Base-by-base conservation (phyloP, 2,888 invertebrate genomes). In the Prenolepis imparis region DNA sequence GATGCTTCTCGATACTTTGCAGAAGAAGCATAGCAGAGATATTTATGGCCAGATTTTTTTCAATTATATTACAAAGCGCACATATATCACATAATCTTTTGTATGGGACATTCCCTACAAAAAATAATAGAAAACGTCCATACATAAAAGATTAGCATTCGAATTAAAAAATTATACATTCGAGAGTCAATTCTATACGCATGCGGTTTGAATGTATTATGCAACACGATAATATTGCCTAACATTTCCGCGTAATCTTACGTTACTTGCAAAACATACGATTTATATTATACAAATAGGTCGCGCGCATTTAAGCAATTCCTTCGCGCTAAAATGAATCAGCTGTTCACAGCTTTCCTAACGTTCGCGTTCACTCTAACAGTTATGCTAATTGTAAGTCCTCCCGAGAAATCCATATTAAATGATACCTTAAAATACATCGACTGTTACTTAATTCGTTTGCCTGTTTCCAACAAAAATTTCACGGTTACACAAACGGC, bases 281-380 rank as follows among this genome's bases (percentile, higher is more conserved):
- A 75, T 44, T 75, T 64, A 75, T 75, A 44, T 64, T 64, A 75
- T 44, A 64, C 41, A 64, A 64, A 64, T 32, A n/a, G 36, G 64
- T 75, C 74, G 63, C 44, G 61, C 18, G 44, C 48, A 64, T 75
- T 75, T 64, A 21, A 75, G 64, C 32, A 75, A 75, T 64, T 75
- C 18, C 41, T 74, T 75, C 32, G 64, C 48, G 74, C 18, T 75
- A 21, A 64, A 64, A 32, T 75, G 64, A 75, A 64, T 75, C 74
- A 75, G 21, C 74, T 44, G 41, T 28, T n/a, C 24, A 12, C 24
- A 39, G 63, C 63, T 64, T 64, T 59, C 64, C 64, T 74, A 63
- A 63, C 32, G 63, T 11, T 64, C 44, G 15, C 21, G 36, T 32
- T 48, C 36, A 64, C 74, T 64, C 74, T 64, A 64, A 75, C 21